These are phyloP conservation scores for Porites australiensis DNA, from an alignment of 64 coral and sea anemone genomes.

Conservation along the genomic window DNA sequence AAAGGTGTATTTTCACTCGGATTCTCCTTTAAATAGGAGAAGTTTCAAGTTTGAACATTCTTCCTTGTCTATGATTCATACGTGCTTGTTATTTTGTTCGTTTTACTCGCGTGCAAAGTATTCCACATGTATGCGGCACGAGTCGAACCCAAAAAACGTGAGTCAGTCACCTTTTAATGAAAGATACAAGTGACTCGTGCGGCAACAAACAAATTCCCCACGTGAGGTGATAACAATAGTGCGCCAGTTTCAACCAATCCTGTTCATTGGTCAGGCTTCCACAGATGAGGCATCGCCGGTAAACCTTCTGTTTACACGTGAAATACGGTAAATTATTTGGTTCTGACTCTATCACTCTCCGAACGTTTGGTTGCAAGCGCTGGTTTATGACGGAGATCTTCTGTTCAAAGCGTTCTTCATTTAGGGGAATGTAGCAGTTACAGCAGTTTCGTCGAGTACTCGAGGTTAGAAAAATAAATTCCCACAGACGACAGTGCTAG, in stretches of 20 bases:
- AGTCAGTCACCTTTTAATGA: constrained; percentile 6
- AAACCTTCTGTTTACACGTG: background rate
- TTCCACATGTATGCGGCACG: constrained; percentile 17
- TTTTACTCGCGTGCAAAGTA: background rate
- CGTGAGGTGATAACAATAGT: constrained; percentile 19
- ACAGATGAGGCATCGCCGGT: background rate
- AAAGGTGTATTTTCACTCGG: too few relatives aligned
- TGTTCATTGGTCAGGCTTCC: background rate
- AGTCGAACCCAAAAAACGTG: constrained; percentile 14
- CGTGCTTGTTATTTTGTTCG: too few relatives aligned
- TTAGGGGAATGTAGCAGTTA: background rate
- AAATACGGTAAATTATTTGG: constrained; percentile 2
- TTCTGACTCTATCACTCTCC: background rate
- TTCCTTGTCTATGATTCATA: too few relatives aligned
- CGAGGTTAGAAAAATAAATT: too few relatives aligned
- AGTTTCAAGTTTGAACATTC: too few relatives aligned
- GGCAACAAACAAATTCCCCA: background rate
- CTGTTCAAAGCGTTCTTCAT: background rate
- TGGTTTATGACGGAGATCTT: too few relatives aligned
- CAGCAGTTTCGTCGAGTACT: too few relatives aligned
- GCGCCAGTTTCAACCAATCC: background rate
- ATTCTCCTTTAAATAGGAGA: too few relatives aligned
- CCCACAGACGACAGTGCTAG: too few relatives aligned
- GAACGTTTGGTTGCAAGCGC: too few relatives aligned
- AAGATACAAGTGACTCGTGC: background rate